Evolutionary conservation across 2,797 vertebrate species (phyloP).

Genomic region (Falco columbarius): DNA sequence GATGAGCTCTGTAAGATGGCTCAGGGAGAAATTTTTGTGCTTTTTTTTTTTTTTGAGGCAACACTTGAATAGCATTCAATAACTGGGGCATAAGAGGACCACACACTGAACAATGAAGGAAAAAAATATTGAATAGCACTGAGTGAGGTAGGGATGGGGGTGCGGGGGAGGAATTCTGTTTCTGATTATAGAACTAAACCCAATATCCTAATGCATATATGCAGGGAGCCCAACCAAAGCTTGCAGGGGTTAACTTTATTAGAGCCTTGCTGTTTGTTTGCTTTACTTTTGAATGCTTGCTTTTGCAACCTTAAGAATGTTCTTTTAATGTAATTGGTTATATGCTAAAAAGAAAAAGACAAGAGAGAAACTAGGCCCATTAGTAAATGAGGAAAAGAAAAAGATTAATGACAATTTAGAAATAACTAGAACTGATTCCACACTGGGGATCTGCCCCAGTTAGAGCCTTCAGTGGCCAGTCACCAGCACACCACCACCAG

Average conservation of each 20-base stretch:
- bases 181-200: background rate
- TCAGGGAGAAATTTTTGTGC: background rate
- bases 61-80: background rate
- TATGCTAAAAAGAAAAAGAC: background rate
- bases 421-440: constrained; percentile 54
- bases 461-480: constrained; percentile 27
- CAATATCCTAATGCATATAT: background rate
- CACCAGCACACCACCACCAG: background rate
- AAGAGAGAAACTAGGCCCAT: constrained; percentile 22
- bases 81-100: background rate
- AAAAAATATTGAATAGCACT: background rate
- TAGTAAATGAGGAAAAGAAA: constrained; percentile 45
- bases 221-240: background rate
- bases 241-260: background rate
- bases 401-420: constrained; percentile 60
- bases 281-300: background rate
- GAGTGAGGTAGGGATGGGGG: background rate
- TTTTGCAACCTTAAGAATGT: background rate
- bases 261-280: background rate
- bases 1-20: background rate
- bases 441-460: constrained; percentile 59
- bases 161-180: background rate
- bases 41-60: background rate
- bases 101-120: background rate
- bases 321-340: constrained; percentile 6